phyloP scores from a whole-genome alignment of 2,797 vertebrate species.

The Enteromius radiatus region DNA sequence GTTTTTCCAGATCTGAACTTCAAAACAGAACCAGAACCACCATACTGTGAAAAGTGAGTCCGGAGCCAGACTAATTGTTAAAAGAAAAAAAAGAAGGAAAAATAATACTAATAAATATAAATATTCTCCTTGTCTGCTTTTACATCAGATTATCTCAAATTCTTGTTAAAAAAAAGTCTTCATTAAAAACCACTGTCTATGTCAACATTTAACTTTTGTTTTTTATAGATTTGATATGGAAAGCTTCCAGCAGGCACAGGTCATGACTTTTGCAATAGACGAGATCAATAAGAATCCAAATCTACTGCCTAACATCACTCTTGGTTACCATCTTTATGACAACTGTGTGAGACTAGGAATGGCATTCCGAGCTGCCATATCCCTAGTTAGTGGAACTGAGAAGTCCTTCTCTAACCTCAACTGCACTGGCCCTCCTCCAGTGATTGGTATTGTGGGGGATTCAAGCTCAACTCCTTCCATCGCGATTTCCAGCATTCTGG shows the following conservation, averaged over 20 bases:
- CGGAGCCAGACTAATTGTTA: background rate
- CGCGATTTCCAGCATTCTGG: slow-evolving; percentile 66
- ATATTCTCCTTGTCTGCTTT: too few species aligned
- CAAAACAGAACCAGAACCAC: background rate
- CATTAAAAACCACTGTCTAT: background rate
- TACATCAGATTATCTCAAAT: too few species aligned
- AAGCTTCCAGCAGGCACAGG: too few species aligned
- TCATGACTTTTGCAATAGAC: too few species aligned
- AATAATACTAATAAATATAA: too few species aligned
- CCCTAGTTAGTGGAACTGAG: slow-evolving; percentile 51
- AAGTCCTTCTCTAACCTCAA: slow-evolving; percentile 2
- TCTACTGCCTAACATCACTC: slow-evolving; percentile 56
- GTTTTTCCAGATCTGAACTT: slow-evolving; percentile 24
- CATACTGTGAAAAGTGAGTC: slow-evolving; percentile 32
- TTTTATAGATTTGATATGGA: background rate
- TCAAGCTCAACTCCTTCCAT: slow-evolving; percentile 64
- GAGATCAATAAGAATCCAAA: too few species aligned
- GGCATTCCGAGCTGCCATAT: slow-evolving; percentile 73
- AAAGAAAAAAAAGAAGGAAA: too few species aligned
- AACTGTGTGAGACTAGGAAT: slow-evolving; percentile 73
- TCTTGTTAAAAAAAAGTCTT: too few species aligned
- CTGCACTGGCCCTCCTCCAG: slow-evolving; percentile 57
- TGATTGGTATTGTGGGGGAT: slow-evolving; percentile 66
- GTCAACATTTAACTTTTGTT: background rate
- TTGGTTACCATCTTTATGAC: slow-evolving; percentile 78